Evolutionary conservation across 2,888 invertebrate genomes (phyloP), one percentile per base, ranked within the genome.

Genomic region (Elgonia sp.): DNA sequence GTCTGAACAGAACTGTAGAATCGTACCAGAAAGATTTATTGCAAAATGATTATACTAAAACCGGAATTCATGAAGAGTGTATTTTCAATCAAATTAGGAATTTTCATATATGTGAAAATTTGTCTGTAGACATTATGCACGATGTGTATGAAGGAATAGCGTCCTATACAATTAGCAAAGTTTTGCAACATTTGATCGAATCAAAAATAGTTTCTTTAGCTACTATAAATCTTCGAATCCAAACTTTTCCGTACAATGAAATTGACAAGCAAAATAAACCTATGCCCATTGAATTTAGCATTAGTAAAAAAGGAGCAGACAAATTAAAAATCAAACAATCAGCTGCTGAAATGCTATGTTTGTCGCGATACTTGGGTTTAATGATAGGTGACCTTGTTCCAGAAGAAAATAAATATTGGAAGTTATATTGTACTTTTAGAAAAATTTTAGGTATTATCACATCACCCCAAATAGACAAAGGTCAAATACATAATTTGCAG

Each of bases 311-410:
- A 46, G 50, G 69, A 6, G 5, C 16, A 29, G n/a, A 18, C 14
- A 50, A 50, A 69, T 50, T n/a, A n/a, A n/a, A 69, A 50, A 46
- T 69, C 29, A 69, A 69, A 8, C 50, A 69, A 20, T 69, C 29
- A 0, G 46, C 69, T 6, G 1, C 69, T 10, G 69, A 69, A 69
- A 69, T 69, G 69, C 14, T 69, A 29, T 50, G 50, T n/a, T 50
- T n/a, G n/a, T n/a, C n/a, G n/a, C n/a, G n/a, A n/a, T n/a, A n/a
- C n/a, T n/a, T n/a, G n/a, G n/a, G n/a, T n/a, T n/a, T n/a, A n/a
- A n/a, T n/a, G n/a, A n/a, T n/a, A n/a, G n/a, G n/a, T n/a, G n/a
- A 67, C 21, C 7, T 69, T 29, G 29, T 69, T 50, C 29, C 21
- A 3, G 1, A 14, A 50, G 50, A 69, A 2, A 50, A 50, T n/a